These are phyloP conservation scores for Varanus salvator DNA, from an alignment of 2,113 vertebrate species.

Conservation along the genomic window DNA sequence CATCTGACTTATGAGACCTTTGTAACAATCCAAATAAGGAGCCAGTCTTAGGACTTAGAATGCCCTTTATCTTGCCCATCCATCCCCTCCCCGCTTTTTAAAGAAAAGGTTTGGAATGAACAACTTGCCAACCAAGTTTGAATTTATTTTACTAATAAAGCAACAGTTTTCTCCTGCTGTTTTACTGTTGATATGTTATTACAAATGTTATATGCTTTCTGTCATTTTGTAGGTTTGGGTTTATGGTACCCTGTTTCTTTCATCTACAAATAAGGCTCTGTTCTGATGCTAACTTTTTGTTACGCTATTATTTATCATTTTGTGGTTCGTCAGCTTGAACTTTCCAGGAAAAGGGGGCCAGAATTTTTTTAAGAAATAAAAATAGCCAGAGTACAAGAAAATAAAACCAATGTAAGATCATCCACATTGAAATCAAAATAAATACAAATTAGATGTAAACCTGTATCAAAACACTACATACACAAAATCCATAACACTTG, in stretches of 20 bases:
- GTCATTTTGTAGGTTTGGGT: neutral
- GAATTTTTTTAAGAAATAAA: neutral
- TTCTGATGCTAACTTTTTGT: neutral
- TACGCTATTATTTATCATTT: neutral
- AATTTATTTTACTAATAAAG: neutral
- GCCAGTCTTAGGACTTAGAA: too few relatives aligned
- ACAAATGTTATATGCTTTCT: neutral
- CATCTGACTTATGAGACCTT: too few relatives aligned
- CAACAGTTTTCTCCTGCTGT: neutral
- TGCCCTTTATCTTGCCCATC: too few relatives aligned
- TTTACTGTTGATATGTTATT: neutral
- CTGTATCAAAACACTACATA: neutral
- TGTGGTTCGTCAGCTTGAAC: neutral
- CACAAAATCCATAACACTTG: neutral
- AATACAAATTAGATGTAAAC: neutral
- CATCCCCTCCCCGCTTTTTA: too few relatives aligned
- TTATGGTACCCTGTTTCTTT: neutral
- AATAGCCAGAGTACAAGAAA: neutral
- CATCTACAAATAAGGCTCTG: neutral
- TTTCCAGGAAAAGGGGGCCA: neutral
- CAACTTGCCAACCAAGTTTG: neutral
- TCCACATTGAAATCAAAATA: neutral
- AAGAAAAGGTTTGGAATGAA: neutral
- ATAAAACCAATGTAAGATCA: neutral
- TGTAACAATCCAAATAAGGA: too few relatives aligned